phyloP scores from a whole-genome alignment of 2,113 vertebrate genomes.

The Scortum barcoo region DNA sequence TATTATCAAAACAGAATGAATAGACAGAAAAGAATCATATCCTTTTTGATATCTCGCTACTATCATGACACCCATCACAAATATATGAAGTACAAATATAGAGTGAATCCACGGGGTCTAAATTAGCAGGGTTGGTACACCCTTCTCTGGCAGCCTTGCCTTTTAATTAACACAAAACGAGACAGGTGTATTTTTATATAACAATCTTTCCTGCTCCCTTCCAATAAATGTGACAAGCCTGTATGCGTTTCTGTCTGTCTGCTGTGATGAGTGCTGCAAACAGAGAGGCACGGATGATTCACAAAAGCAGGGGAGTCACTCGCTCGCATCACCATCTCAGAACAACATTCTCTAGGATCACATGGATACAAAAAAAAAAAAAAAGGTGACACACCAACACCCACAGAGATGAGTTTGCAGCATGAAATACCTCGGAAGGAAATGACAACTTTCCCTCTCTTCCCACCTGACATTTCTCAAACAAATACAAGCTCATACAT shows the following conservation, averaged over 20 bases:
- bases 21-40: not conserved
- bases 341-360: constrained; percentile 31
- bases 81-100: not conserved
- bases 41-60: not conserved
- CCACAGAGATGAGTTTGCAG: constrained; percentile 28
- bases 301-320: constrained; percentile 43
- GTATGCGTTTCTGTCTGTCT: not conserved
- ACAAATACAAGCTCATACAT: constrained; percentile 23
- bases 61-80: not conserved
- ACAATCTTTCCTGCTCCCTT: constrained; percentile 12
- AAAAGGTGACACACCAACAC: constrained; percentile 28
- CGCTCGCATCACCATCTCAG: constrained; percentile 14
- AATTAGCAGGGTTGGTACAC: not conserved
- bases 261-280: constrained; percentile 21
- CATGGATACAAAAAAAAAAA: constrained; percentile 1
- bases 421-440: constrained; percentile 9
- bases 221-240: constrained; percentile 11
- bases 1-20: not conserved
- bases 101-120: not conserved
- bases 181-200: constrained; percentile 24
- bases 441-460: constrained; percentile 28
- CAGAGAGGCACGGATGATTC: constrained; percentile 46
- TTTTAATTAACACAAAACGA: constrained; percentile 26
- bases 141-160: not conserved
- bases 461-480: constrained; percentile 24